Base-by-base conservation (phyloP, 2,888 invertebrate genomes). In the Resseliella maxima region DNA sequence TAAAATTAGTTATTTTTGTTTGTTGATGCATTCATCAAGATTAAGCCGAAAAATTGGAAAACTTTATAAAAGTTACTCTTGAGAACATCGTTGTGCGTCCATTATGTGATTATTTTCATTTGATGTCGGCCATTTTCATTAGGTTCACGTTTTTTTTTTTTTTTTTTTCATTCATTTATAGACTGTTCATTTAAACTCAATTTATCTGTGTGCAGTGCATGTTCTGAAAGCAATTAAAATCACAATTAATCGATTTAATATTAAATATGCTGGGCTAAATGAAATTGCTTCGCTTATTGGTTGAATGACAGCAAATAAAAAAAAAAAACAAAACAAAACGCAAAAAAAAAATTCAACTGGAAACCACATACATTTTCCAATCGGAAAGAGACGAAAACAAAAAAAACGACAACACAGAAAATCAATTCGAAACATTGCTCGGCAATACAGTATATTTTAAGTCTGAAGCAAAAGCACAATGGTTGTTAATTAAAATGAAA, bases 21-120 rank as follows among this genome's bases (percentile, higher is more conserved):
- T 41, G 41, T 12, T 41, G 12, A 8, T 41, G 41, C 6, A 41
- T 41, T 12, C 41, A 41, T 5, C 41, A 8, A 41, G 41, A 41
- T 41, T 50, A 50, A 18, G 27, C 1, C 24, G 24, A 24, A 59
- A 59, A 59, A 24, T 59, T n/a, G 27, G 24, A 59, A 59, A 59
- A 59, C 24, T 59, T 59, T 59, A 27, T n/a, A 59, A 59, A 59
- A n/a, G 59, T 59, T 24, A 59, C 59, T 59, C 59, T 59, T 59
- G 59, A 59, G 59, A 24, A 24, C 59, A 50, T 15, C 18, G 8
- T 18, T 50, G n/a, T 12, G 50, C 2, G 24, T n/a, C n/a, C n/a
- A n/a, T n/a, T n/a, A n/a, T 27, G 27, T 59, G 27, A 59, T 59
- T 24, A 12, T 24, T 59, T 24, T 27, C n/a, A 59, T 24, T 59